Conservation (phyloP, 1,140 invertebrate genomes). For the Cataglyphis hispanica region DNA sequence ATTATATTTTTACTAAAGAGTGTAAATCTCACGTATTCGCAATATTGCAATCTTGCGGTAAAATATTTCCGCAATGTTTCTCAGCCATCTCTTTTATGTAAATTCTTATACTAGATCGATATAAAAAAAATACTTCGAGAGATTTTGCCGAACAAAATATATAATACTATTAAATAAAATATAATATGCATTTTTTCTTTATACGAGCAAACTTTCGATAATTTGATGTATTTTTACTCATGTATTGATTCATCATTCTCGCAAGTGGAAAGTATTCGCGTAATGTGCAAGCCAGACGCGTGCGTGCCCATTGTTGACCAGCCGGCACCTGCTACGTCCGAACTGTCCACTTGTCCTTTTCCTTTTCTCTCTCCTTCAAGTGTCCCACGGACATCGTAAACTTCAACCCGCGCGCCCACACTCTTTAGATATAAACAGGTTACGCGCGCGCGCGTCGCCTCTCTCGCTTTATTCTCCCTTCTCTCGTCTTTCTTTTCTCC, state of each 20-base stretch:
- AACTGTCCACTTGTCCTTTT: slow-evolving; percentile 65
- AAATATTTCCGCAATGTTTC: background rate
- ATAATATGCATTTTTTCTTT: background rate
- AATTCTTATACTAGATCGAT: background rate
- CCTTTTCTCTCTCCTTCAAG: slow-evolving; percentile 57
- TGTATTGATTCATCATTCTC: slow-evolving; percentile 35
- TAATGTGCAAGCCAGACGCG: slow-evolving; percentile 54
- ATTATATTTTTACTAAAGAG: background rate
- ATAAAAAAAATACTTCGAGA: too few species aligned
- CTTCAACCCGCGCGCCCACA: slow-evolving; percentile 74
- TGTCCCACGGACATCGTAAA: slow-evolving; percentile 73
- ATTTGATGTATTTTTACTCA: slow-evolving; percentile 25
- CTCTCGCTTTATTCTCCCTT: slow-evolving; percentile 12
- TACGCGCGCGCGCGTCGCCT: slow-evolving; percentile 44
- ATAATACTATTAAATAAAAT: background rate
- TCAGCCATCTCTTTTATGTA: background rate
- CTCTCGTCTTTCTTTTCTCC: slow-evolving; percentile 32
- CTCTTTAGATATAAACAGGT: slow-evolving; percentile 76
- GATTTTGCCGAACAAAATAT: background rate
- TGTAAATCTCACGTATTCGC: background rate
- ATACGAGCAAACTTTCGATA: background rate
- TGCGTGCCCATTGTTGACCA: slow-evolving; percentile 67
- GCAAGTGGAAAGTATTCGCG: slow-evolving; percentile 37
- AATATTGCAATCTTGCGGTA: background rate
- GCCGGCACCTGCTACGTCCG: slow-evolving; percentile 66